These are phyloP conservation scores for Anseranas semipalmata DNA, from an alignment of 2,113 vertebrate species.

Conservation along the genomic window DNA sequence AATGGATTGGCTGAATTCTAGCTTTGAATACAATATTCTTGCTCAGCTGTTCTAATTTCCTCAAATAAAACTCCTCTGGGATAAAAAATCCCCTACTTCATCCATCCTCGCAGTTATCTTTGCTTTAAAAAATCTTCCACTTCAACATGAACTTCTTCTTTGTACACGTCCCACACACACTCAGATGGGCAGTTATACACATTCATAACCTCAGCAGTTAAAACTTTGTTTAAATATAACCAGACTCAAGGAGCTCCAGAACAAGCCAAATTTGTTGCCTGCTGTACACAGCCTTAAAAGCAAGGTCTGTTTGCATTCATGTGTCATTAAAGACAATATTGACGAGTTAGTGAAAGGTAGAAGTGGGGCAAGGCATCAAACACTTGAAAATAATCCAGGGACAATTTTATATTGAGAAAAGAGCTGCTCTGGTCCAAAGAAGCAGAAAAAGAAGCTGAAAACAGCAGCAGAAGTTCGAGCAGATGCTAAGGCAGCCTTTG, in stretches of 20 bases:
- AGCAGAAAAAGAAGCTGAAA: constrained; percentile 10
- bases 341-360: background rate
- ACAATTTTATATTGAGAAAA: background rate
- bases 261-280: background rate
- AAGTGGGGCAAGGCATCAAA: background rate
- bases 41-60: background rate
- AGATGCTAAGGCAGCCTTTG: background rate
- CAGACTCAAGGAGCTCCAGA: background rate
- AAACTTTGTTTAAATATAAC: background rate
- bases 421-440: background rate
- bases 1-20: background rate
- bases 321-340: background rate
- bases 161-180: background rate
- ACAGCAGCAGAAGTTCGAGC: background rate
- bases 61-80: background rate
- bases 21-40: background rate
- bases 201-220: background rate
- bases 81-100: background rate
- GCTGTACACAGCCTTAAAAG: background rate
- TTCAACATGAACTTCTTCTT: background rate
- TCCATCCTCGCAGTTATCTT: background rate
- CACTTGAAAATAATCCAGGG: background rate
- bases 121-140: background rate
- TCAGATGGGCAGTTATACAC: background rate
- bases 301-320: background rate